Conservation (phyloP, 2,888 invertebrate species). For the Lepidocyrtinus sp. region DNA sequence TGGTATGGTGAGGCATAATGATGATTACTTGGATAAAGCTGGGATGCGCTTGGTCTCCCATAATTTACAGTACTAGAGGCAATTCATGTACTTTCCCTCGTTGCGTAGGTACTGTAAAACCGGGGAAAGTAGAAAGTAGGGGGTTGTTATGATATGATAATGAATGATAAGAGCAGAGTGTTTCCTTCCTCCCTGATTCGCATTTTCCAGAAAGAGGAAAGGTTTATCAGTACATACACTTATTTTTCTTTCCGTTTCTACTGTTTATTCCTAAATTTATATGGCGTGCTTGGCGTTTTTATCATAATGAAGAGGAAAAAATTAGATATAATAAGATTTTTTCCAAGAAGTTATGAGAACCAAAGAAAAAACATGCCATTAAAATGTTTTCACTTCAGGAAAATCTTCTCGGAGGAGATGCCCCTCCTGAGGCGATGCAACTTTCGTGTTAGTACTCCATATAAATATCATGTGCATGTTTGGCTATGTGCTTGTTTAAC, state of each 20-base stretch:
- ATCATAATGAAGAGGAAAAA: constrained; percentile 23
- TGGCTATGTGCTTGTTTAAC: too few species aligned
- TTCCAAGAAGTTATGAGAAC: not conserved
- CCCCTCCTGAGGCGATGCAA: not conserved
- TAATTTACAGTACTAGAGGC: too few species aligned
- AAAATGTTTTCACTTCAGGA: constrained; percentile 41
- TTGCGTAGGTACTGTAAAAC: not conserved
- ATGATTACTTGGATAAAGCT: not conserved
- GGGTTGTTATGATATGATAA: not conserved
- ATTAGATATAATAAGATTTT: not conserved
- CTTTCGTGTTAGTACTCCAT: too few species aligned
- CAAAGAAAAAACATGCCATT: constrained; percentile 40
- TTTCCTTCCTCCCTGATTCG: not conserved
- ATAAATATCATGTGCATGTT: too few species aligned
- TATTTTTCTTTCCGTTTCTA: constrained; percentile 17
- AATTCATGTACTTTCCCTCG: too few species aligned
- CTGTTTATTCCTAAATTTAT: constrained; percentile 12
- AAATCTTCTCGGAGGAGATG: constrained; percentile 38
- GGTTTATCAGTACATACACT: not conserved
- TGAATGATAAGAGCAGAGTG: not conserved
- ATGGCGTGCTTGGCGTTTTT: not conserved
- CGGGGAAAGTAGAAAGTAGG: not conserved
- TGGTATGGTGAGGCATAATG: not conserved
- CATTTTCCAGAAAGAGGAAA: not conserved
- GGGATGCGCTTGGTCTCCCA: not conserved